Evolutionary conservation across 1,140 invertebrate genomes (phyloP), one percentile per base, ranked within the genome.

Genomic region (Drosophila takahashii): DNA sequence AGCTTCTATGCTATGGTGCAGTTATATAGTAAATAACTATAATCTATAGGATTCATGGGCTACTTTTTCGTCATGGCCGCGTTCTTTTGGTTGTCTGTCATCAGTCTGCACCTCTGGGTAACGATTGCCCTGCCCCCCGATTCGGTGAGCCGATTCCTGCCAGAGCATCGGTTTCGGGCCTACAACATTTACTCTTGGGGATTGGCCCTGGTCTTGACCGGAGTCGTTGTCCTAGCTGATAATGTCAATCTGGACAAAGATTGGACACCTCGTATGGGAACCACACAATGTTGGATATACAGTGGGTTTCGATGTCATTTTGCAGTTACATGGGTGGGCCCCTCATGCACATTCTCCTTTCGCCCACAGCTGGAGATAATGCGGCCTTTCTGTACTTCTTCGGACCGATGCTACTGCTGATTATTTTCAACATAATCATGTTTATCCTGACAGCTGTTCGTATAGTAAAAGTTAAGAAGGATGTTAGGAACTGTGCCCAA

Each of bases 31-130:
- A n/a, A n/a, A n/a, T n/a, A n/a, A n/a, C n/a, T n/a, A n/a, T n/a
- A n/a, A n/a, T 29, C 27, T 4, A 7, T 7, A 29, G 95, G 95
- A 4, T 94, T 95, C 58, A 92, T 94, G 60, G 93, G 95, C 15
- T 96, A 96, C 91, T 96, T 95, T 91, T 94, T 94, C 56, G 95
- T 96, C 79, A 93, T 96, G 77, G 93, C 95, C 1, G 94, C 95
- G 53, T 97, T 96, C 90, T 95, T 95, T 58, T 97, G 96, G 96
- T 94, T 96, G 72, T 95, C 95, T 76, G 94, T 96, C 2, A 22
- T 22, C 22, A 3, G 22, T 22, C 1, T 22, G 22, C 22, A 22
- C 22, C 22, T 22, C 22, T 22, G 27, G 27, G 4, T 29, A 29
- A 29, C 27, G 27, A 95, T 96, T 92, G 95, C 96, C 59, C 94